Conservation (phyloP, 2,888 invertebrate genomes). For the Ochropleura plecta region DNA sequence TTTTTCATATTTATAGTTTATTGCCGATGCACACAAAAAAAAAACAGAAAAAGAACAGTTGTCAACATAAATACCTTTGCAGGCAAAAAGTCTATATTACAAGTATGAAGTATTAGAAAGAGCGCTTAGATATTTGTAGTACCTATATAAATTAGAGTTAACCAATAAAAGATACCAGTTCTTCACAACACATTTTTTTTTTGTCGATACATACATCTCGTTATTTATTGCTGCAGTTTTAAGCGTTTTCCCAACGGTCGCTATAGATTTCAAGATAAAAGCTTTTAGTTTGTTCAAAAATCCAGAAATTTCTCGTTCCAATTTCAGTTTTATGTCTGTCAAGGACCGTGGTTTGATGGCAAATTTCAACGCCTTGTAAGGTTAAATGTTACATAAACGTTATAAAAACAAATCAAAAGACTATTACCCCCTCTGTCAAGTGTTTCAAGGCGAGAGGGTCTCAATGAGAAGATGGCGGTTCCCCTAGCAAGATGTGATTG, state of each 20-base stretch:
- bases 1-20: neutral
- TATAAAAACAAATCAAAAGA: neutral
- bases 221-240: neutral
- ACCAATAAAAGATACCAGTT: neutral
- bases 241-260: neutral
- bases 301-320: neutral
- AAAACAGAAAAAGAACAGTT: neutral
- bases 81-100: neutral
- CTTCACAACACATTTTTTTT: neutral
- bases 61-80: neutral
- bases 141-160: too few species aligned
- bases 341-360: neutral
- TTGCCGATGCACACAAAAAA: neutral
- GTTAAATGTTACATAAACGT: neutral
- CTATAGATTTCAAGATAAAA: neutral
- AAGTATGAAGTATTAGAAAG: too few species aligned
- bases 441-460: conserved; percentile 7
- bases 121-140: too few species aligned
- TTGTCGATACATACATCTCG: neutral
- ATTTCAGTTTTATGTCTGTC: neutral
- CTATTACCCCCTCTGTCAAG: neutral
- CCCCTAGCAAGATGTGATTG: conserved; percentile 18
- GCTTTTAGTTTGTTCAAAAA: neutral
- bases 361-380: neutral
- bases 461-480: conserved; percentile 42